These are phyloP conservation scores for Microcebus jonahi DNA, from an alignment of 2,113 vertebrate species.

Conservation along the genomic window DNA sequence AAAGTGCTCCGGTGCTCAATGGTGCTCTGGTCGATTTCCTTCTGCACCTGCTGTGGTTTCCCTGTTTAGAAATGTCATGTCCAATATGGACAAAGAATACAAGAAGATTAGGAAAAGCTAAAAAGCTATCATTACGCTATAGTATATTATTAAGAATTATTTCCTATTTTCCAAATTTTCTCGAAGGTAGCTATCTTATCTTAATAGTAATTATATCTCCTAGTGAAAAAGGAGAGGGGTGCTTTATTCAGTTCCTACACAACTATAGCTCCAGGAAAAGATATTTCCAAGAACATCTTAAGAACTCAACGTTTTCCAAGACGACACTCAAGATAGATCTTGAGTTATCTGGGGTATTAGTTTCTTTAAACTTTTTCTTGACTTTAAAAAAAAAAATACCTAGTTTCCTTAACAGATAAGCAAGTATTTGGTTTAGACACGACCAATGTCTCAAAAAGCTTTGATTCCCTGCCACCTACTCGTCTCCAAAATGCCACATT, in stretches of 20 bases:
- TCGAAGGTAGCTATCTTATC: background rate
- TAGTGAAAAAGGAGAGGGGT: background rate
- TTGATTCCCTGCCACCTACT: conserved; percentile 53
- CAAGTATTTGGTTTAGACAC: conserved; percentile 44
- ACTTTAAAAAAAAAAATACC: background rate
- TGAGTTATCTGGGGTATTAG: background rate
- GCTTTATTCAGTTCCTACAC: background rate
- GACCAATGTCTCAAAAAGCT: conserved; percentile 39
- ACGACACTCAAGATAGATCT: conserved; percentile 4
- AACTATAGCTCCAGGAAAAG: background rate
- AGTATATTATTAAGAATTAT: background rate
- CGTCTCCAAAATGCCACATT: conserved; percentile 58
- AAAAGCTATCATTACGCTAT: background rate
- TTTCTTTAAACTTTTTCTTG: background rate
- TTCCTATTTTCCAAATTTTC: background rate
- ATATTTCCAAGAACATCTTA: conserved; percentile 41
- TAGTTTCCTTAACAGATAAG: background rate
- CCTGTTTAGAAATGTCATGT: background rate
- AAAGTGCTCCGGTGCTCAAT: background rate
- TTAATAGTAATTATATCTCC: background rate
- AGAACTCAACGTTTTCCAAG: background rate
- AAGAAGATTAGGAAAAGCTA: background rate
- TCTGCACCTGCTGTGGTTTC: background rate
- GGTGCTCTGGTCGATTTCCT: background rate
- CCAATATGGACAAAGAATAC: background rate